Evolutionary conservation across 2,888 invertebrate species (phyloP).

Genomic region (Agrotis segetum): DNA sequence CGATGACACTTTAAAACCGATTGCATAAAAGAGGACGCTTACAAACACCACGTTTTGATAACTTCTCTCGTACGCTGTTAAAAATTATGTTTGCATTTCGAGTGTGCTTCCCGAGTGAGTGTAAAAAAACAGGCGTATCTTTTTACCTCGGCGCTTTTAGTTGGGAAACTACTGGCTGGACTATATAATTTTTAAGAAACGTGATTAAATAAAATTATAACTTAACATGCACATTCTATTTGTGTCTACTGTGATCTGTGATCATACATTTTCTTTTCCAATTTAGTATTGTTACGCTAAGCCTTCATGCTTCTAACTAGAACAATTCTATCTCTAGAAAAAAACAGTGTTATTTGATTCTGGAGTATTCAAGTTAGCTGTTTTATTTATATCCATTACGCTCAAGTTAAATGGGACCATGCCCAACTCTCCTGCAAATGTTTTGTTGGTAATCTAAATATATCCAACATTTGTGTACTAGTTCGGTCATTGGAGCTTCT

Average conservation of each 20-base stretch:
- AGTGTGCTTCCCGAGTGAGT: conserved; percentile 47
- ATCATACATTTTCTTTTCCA: conserved; percentile 44
- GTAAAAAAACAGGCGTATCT: conserved; percentile 30
- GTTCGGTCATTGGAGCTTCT: conserved; percentile 22
- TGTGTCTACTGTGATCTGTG: conserved; percentile 46
- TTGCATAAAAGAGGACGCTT: conserved; percentile 56
- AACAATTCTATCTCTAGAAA: conserved; percentile 47
- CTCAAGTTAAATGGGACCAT: conserved; percentile 35
- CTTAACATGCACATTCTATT: conserved; percentile 37
- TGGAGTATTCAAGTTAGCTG: conserved; percentile 29
- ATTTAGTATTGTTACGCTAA: conserved; percentile 48
- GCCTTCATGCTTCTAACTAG: conserved; percentile 35
- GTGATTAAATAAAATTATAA: conserved; percentile 26
- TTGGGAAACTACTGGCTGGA: conserved; percentile 25
- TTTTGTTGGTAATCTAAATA: conserved; percentile 70
- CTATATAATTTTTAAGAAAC: conserved; percentile 19
- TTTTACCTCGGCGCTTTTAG: conserved; percentile 34
- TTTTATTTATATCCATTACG: conserved; percentile 42
- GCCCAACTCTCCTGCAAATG: conserved; percentile 64
- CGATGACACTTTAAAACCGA: conserved; percentile 52
- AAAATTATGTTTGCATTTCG: conserved; percentile 57
- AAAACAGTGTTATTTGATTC: conserved; percentile 19
- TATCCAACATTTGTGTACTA: conserved; percentile 65
- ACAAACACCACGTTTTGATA: conserved; percentile 55
- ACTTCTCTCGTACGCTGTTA: conserved; percentile 45